Percentiles rank a stretch among this genome's conserved stretches.
Conservation (phyloP, 2,888 invertebrate genomes). For the Polydrusus tereticollis region DNA sequence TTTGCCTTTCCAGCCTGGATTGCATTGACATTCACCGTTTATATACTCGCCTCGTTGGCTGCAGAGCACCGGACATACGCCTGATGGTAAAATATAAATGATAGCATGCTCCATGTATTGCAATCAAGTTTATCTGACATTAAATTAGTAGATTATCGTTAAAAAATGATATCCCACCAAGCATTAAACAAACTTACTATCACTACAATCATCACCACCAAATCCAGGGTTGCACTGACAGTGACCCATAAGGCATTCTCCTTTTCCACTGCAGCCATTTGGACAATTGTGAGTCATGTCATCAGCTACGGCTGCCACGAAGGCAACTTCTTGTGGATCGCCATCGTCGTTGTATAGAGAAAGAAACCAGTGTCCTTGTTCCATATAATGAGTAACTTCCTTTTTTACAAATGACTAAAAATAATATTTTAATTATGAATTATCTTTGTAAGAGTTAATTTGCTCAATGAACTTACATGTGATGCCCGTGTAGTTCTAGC, state of each 20-base stretch:
- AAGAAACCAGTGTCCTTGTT: conserved; percentile 96
- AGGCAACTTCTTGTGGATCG: conserved; percentile 88
- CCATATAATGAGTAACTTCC: conserved; percentile 95
- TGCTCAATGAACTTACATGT: conserved; percentile 78
- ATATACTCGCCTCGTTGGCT: conserved; percentile 97
- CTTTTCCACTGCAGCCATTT: conserved; percentile 96
- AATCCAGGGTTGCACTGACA: conserved; percentile 98
- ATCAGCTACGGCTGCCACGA: conserved; percentile 86
- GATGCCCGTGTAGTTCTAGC: conserved; percentile 86
- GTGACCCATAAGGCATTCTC: conserved; percentile 94
- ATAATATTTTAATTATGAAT: conserved; percentile 8
- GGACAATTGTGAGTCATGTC: conserved; percentile 97
- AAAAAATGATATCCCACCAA: no score
- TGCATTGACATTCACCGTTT: conserved; percentile 96
- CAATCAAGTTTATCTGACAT: background rate
- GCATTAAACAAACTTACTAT: conserved; percentile 76
- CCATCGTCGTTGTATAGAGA: conserved; percentile 96
- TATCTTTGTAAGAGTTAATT: no score
- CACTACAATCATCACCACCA: conserved; percentile 96
- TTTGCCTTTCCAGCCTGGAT: conserved; percentile 98
- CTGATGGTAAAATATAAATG: conserved; percentile 65
- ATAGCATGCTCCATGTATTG: background rate
- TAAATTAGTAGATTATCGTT: no score
- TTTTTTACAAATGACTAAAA: conserved; percentile 86
- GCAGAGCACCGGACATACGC: conserved; percentile 96